Conservation (phyloP, 2,888 invertebrate species). For the Xylophagus ater region DNA sequence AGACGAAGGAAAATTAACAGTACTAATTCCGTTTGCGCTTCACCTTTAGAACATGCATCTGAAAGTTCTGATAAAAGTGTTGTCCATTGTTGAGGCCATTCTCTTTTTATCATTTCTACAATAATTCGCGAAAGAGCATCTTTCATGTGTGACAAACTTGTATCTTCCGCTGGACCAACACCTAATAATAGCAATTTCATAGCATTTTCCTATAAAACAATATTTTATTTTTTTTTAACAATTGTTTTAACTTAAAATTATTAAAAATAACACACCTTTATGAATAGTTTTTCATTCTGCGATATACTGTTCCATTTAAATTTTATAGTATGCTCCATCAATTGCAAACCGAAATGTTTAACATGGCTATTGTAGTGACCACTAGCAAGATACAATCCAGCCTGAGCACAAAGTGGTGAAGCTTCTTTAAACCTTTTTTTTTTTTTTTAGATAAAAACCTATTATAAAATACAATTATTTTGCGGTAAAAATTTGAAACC, state of each 20-base stretch:
- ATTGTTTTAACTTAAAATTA: too few relatives aligned
- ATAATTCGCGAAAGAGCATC: constrained; percentile 81
- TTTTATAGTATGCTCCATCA: constrained; percentile 88
- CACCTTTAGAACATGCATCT: constrained; percentile 69
- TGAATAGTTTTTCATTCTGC: constrained; percentile 76
- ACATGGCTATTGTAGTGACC: constrained; percentile 66
- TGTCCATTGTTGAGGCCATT: constrained; percentile 98
- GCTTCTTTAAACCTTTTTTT: constrained; percentile 58
- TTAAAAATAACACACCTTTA: constrained; percentile 49
- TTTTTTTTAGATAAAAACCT: constrained; percentile 15
- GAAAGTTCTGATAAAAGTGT: constrained; percentile 71
- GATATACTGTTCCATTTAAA: constrained; percentile 86
- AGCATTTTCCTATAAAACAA: constrained; percentile 58
- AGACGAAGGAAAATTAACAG: constrained; percentile 77
- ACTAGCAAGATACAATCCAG: constrained; percentile 69
- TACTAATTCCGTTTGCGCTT: constrained; percentile 82
- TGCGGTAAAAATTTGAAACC: too few relatives aligned
- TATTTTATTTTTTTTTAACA: too few relatives aligned
- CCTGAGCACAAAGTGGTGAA: constrained; percentile 79
- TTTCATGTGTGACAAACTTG: constrained; percentile 59
- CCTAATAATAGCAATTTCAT: constrained; percentile 71
- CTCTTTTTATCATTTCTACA: constrained; percentile 92
- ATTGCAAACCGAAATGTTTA: constrained; percentile 82
- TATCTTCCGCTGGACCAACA: constrained; percentile 59
- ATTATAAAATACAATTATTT: constrained; percentile 21